Base-by-base conservation (phyloP, 2,888 invertebrate species). In the Schizotus pectinicornis region DNA sequence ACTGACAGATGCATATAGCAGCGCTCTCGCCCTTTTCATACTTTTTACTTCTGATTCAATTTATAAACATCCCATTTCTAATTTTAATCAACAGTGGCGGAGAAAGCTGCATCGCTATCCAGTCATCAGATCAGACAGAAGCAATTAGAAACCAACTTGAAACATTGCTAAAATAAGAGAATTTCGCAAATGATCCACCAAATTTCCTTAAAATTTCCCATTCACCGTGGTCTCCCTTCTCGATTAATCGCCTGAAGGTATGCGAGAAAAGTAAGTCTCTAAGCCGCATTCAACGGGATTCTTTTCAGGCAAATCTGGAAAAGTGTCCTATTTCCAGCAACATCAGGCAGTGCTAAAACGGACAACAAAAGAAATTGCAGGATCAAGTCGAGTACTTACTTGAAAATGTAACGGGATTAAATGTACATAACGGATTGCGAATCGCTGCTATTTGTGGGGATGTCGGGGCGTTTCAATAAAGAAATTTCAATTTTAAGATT, bases 1-100 rank as follows among this genome's bases (percentile, higher is more conserved):
- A 61, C 61, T 57, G 61, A 57, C 61, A 61, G 50, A 57, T 57
- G 57, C 57, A 61, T 50, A 52, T 50, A 52, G 36, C 41, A 32
- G 33, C 39, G 50, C 41, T 59, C 53, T 53, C 48, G 57, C 32
- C 54, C 58, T 47, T 7, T 42, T 55, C 47, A 41, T 51, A 54
- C 37, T 53, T 55, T 50, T 59, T 39, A 51, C 41, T 36, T 41
- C 47, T 42, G 12, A 39, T 53, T 58, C 48, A 48, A 49, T 58
- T 58, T 58, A 54, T 53, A 53, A 58, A 58, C 42, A 51, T 56
- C 50, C 38, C 49, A 56, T 51, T 55, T 48, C 47, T 47, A 35
- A 55, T 48, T 55, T 55, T 55, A 55, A 55, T 48, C 48, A 55
- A 55, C 55, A 56, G 42, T 56, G 49, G 42, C 42, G 22, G 22